These are phyloP conservation scores for Meta bourneti DNA, from an alignment of 2,888 invertebrate species.

Conservation along the genomic window DNA sequence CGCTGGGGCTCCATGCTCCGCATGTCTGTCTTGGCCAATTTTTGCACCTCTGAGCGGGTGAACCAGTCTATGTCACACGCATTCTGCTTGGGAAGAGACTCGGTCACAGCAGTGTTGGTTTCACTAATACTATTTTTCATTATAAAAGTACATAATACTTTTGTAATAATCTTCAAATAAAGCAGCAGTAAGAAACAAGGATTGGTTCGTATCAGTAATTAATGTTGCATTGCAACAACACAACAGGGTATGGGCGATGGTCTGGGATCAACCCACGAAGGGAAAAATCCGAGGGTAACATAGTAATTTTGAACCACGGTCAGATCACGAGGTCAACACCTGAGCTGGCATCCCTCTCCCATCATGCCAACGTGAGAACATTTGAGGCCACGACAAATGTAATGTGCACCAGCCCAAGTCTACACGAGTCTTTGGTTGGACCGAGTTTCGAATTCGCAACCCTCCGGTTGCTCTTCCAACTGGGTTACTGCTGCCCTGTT, in stretches of 20 bases:
- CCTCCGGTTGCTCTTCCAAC: too few relatives aligned
- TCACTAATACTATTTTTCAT: background rate
- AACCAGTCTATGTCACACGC: constrained; percentile 44
- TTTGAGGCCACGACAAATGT: too few relatives aligned
- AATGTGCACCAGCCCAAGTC: too few relatives aligned
- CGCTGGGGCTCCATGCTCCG: constrained; percentile 41
- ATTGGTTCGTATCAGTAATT: background rate
- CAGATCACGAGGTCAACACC: too few relatives aligned
- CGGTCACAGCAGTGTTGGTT: background rate
- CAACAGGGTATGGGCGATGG: background rate
- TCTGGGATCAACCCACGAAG: too few relatives aligned
- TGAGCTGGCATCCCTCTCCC: too few relatives aligned
- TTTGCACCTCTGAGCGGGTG: constrained; percentile 46
- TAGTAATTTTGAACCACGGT: too few relatives aligned
- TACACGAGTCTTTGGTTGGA: too few relatives aligned
- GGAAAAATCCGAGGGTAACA: too few relatives aligned
- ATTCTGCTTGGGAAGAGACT: constrained; percentile 40
- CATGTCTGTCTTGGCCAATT: constrained; percentile 31
- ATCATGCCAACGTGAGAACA: too few relatives aligned
- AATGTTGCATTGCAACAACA: background rate
- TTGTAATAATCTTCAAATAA: background rate
- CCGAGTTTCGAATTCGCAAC: too few relatives aligned
- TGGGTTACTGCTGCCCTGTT: too few relatives aligned
- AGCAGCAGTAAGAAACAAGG: background rate
- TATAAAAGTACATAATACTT: background rate